Percentiles rank a stretch among this genome's conserved stretches.
phyloP scores from a whole-genome alignment of 2,888 invertebrate species.

The Cheilosia variabilis region DNA sequence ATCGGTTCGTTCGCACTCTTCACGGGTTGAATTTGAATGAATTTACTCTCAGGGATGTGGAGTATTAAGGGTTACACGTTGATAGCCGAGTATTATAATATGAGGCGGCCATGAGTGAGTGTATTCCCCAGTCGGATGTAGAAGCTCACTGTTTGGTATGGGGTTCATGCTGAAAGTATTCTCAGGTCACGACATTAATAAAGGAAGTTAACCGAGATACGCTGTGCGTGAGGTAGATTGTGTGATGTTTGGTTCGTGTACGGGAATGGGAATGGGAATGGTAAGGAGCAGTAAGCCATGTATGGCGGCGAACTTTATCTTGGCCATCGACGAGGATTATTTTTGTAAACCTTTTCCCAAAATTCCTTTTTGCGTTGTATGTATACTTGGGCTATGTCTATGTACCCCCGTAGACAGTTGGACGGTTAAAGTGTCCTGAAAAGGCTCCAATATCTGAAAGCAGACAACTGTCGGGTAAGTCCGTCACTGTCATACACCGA shows the following conservation, averaged over 20 bases:
- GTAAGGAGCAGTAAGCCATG: too few species aligned
- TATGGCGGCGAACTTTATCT: not conserved
- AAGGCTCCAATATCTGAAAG: too few species aligned
- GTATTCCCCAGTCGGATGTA: slow-evolving; percentile 26
- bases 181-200: slow-evolving; percentile 45
- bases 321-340: slow-evolving; percentile 9
- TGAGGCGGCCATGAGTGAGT: slow-evolving; percentile 17
- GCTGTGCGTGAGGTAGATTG: slow-evolving; percentile 33
- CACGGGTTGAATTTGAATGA: slow-evolving; percentile 62
- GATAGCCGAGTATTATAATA: slow-evolving; percentile 46
- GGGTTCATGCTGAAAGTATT: slow-evolving; percentile 34
- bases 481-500: too few species aligned
- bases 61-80: slow-evolving; percentile 60
- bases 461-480: too few species aligned
- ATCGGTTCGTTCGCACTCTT: slow-evolving; percentile 48
- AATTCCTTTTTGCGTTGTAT: not conserved
- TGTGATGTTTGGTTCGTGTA: not conserved
- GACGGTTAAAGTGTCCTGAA: too few species aligned
- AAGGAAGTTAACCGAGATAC: slow-evolving; percentile 36
- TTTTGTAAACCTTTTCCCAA: slow-evolving; percentile 5
- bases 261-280: not conserved
- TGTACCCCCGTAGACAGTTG: too few species aligned
- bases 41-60: slow-evolving; percentile 53
- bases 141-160: not conserved
- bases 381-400: too few species aligned